phyloP scores from a whole-genome alignment of 2,888 invertebrate genomes.

The Drosophila macrospina region DNA sequence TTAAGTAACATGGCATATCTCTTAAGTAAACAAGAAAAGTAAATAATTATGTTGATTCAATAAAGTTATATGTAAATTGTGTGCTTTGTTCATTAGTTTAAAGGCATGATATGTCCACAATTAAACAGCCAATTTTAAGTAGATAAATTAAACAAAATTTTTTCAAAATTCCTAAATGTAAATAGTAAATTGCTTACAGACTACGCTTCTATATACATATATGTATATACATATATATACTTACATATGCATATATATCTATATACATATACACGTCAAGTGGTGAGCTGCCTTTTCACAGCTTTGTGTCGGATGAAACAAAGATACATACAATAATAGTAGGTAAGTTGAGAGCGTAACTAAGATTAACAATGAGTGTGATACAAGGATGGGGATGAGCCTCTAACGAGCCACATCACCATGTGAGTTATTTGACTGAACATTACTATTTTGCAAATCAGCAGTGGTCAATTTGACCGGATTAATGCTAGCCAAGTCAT shows the following conservation, averaged over 20 bases:
- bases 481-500: conserved; percentile 46
- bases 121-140: conserved; percentile 57
- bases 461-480: conserved; percentile 59
- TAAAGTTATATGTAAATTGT: conserved; percentile 20
- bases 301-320: background rate
- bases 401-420: conserved; percentile 36
- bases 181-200: conserved; percentile 53
- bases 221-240: conserved; percentile 27
- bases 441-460: conserved; percentile 69
- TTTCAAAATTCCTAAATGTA: conserved; percentile 43
- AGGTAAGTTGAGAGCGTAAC: conserved; percentile 41
- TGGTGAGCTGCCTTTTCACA: conserved; percentile 40
- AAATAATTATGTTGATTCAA: conserved; percentile 29
- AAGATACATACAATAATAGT: conserved; percentile 17
- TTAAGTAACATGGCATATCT: conserved; percentile 76
- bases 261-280: conserved; percentile 57
- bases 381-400: background rate
- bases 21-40: conserved; percentile 42
- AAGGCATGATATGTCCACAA: conserved; percentile 33
- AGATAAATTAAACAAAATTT: conserved; percentile 53
- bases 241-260: conserved; percentile 14
- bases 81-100: conserved; percentile 33
- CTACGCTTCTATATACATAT: conserved; percentile 43
- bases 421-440: conserved; percentile 29
- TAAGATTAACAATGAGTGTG: conserved; percentile 40